These are phyloP conservation scores for Pristionchus exspectatus DNA, from an alignment of 2,888 invertebrate species.

Conservation along the genomic window DNA sequence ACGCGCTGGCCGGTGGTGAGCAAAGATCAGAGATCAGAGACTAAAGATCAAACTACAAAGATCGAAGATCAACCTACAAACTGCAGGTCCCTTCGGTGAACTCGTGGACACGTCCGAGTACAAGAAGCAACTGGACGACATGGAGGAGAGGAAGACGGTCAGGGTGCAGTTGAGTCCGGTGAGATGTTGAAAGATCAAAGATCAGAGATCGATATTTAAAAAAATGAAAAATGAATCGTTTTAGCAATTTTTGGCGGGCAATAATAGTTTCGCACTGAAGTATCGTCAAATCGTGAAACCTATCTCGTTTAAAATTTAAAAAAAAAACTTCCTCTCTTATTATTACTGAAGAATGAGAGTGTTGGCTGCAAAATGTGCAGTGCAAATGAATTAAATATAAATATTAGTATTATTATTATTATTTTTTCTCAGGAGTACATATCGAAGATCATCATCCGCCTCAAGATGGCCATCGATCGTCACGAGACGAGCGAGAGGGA, in stretches of 20 bases:
- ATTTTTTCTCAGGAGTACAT: slow-evolving; percentile 17
- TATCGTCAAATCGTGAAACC: not conserved
- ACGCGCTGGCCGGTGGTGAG: slow-evolving; percentile 53
- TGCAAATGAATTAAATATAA: too few relatives aligned
- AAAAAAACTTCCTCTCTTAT: too few relatives aligned
- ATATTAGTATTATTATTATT: not conserved
- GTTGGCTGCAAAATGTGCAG: too few relatives aligned
- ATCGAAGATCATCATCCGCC: slow-evolving; percentile 48
- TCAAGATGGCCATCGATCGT: slow-evolving; percentile 12
- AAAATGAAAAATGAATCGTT: too few relatives aligned
- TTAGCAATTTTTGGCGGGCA: not conserved
- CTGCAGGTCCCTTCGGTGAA: slow-evolving; percentile 41
- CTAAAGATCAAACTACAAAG: not conserved
- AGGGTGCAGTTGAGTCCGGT: slow-evolving; percentile 49
- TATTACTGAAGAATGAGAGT: too few relatives aligned
- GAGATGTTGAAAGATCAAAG: not conserved
- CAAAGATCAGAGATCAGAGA: not conserved
- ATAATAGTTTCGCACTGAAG: not conserved
- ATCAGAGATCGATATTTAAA: not conserved
- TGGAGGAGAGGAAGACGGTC: slow-evolving; percentile 30
- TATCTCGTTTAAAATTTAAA: not conserved
- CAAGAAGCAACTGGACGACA: slow-evolving; percentile 52
- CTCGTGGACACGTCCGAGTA: slow-evolving; percentile 55
- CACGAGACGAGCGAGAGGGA: slow-evolving; percentile 51
- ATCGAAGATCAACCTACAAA: not conserved